Base-by-base conservation (phyloP, 1,140 invertebrate genomes). In the Megathymus violae region DNA sequence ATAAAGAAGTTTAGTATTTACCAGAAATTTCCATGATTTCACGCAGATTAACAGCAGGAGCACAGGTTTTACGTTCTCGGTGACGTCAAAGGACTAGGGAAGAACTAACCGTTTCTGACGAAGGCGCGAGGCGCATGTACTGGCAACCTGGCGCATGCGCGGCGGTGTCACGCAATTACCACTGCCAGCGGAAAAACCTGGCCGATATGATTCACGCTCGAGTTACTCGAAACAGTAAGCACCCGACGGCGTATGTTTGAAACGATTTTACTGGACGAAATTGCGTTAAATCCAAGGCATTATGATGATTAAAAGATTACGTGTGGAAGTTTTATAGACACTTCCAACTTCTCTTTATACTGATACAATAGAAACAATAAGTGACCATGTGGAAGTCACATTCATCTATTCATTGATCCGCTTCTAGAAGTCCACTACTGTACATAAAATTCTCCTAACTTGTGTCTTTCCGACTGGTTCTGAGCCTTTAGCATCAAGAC, bases 61-160 rank as follows among this genome's bases (percentile, higher is more conserved):
- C 34, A 68, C 13, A 1, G 36, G 41, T 63, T 67, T 62, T 62
- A 63, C 36, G 50, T 44, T 67, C 68, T 72, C 52, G 43, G 62
- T 82, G 78, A 82, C 80, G 80, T 84, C 81, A 81, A 66, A 47
- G 68, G 52, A 58, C 38, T 22, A 58, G 62, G 50, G 64, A 36
- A 40, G 66, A 60, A 78, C 65, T 76, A 76, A 70, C 60, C 74
- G 73, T 65, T 67, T 83, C 82, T 83, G 78, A 80, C 79, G 78
- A 71, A 62, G 74, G 76, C 16, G 38, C 38, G 43, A 48, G 11
- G 79, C 82, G 81, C 81, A 80, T 71, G 75, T 41, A 61, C 51
- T 34, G 27, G 1, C 54, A 25, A 10, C n/a, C 1, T 11, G 13
- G 36, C 68, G 76, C 84, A 77, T 81, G 84, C 84, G 82, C 46